Percentiles rank a stretch among this genome's conserved stretches.
Conservation (phyloP, 2,888 invertebrate genomes). For the Tinea pellionella region DNA sequence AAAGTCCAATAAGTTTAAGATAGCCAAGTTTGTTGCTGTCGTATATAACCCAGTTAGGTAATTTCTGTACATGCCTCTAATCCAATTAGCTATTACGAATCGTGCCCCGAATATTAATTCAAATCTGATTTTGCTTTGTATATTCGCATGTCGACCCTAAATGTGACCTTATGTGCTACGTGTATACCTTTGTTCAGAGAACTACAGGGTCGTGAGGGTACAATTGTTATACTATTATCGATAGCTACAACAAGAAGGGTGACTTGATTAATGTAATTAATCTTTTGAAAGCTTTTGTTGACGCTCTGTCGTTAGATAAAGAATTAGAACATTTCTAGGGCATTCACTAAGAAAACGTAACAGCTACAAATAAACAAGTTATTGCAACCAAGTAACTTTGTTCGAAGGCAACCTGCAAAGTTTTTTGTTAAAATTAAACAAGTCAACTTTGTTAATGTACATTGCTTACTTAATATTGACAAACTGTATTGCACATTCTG, state of each 20-base stretch:
- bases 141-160: slow-evolving; percentile 17
- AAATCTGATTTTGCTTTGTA: slow-evolving; percentile 45
- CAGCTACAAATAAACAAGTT: too few relatives aligned
- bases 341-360: too few relatives aligned
- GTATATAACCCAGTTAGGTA: slow-evolving; percentile 61
- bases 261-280: not conserved
- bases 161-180: slow-evolving; percentile 46
- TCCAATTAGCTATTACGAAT: slow-evolving; percentile 70
- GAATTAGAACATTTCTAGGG: too few relatives aligned
- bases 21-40: slow-evolving; percentile 25
- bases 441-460: too few relatives aligned
- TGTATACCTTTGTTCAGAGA: not conserved
- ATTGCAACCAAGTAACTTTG: too few relatives aligned
- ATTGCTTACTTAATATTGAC: too few relatives aligned
- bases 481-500: too few relatives aligned
- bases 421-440: too few relatives aligned
- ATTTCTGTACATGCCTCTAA: slow-evolving; percentile 66
- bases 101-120: slow-evolving; percentile 66
- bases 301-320: not conserved
- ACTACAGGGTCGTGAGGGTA: not conserved
- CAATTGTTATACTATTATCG: slow-evolving; percentile 9
- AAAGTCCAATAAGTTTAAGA: not conserved
- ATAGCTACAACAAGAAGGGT: not conserved
- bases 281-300: not conserved
- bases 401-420: too few relatives aligned